These are phyloP conservation scores for Ephydatia muelleri DNA, from an alignment of 37 sponge, comb jelly and placozoan species.

Conservation along the genomic window DNA sequence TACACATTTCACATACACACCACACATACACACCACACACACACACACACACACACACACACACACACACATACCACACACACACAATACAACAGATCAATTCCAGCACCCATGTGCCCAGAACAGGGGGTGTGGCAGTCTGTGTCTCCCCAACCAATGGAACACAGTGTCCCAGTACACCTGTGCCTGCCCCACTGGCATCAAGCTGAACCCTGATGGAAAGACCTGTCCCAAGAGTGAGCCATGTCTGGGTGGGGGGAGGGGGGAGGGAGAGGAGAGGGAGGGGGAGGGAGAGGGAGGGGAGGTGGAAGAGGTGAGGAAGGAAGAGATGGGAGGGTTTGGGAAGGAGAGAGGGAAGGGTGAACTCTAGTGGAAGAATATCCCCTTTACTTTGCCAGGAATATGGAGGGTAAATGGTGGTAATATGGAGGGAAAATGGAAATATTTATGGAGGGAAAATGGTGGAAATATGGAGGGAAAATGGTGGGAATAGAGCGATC, in stretches of 20 bases:
- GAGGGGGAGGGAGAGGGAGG: too few relatives aligned
- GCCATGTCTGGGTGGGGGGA: background rate
- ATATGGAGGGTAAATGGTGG: too few relatives aligned
- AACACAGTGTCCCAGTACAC: background rate
- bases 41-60: slow-evolving; percentile 22
- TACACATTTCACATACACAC: background rate
- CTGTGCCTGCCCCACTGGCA: slow-evolving; percentile 66
- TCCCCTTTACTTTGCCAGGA: too few relatives aligned
- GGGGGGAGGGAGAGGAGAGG: too few relatives aligned
- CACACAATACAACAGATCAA: background rate
- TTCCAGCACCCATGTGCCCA: slow-evolving; percentile 7
- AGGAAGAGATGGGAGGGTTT: too few relatives aligned
- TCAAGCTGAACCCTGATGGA: background rate
- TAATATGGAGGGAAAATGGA: too few relatives aligned
- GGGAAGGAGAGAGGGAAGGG: too few relatives aligned
- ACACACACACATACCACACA: slow-evolving; percentile 4
- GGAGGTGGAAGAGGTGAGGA: too few relatives aligned
- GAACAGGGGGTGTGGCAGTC: slow-evolving; percentile 41
- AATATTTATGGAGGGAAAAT: too few relatives aligned
- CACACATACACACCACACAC: slow-evolving; percentile 22
- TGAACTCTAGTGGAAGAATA: too few relatives aligned
- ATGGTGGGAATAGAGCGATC: too few relatives aligned
- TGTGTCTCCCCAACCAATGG: slow-evolving; percentile 42
- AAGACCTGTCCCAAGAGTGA: slow-evolving; percentile 28
- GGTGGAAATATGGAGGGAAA: too few relatives aligned